A percentile compares a stretch with the other conserved stretches of the same genome.
Conservation (phyloP, 2,797 vertebrate genomes). For the Poliocrania exsul region DNA sequence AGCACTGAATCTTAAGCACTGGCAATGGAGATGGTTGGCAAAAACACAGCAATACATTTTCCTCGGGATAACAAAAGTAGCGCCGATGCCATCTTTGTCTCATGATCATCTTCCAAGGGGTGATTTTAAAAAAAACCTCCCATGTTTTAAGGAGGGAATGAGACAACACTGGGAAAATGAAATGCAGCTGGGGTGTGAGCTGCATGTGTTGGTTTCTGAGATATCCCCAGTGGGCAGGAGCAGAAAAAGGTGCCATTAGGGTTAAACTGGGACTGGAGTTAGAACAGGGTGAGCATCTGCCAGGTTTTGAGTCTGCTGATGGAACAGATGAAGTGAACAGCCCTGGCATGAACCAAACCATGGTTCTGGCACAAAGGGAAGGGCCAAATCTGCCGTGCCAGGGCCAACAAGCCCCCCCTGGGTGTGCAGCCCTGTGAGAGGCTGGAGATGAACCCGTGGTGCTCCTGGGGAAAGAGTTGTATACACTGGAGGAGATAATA, state of each 20-base stretch:
- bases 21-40: constrained; percentile 6
- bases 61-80: constrained; percentile 32
- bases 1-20: constrained; percentile 58
- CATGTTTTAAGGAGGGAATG: not conserved
- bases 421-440: not conserved
- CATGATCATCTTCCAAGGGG: not conserved
- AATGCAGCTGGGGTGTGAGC: not conserved
- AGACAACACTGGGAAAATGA: not conserved
- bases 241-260: not conserved
- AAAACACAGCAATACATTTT: constrained; percentile 28
- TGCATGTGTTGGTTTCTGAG: not conserved
- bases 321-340: not conserved
- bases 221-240: not conserved
- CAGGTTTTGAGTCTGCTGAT: not conserved
- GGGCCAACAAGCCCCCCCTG: not conserved
- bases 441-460: not conserved
- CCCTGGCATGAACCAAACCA: not conserved
- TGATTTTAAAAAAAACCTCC: not conserved
- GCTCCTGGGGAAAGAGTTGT: not conserved
- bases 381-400: not conserved
- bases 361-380: not conserved
- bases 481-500: constrained; percentile 43
- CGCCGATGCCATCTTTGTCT: not conserved
- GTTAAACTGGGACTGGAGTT: not conserved
- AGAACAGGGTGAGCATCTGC: not conserved